These are phyloP conservation scores for Eupithecia subfuscata DNA, from an alignment of 2,888 invertebrate species.

Conservation along the genomic window DNA sequence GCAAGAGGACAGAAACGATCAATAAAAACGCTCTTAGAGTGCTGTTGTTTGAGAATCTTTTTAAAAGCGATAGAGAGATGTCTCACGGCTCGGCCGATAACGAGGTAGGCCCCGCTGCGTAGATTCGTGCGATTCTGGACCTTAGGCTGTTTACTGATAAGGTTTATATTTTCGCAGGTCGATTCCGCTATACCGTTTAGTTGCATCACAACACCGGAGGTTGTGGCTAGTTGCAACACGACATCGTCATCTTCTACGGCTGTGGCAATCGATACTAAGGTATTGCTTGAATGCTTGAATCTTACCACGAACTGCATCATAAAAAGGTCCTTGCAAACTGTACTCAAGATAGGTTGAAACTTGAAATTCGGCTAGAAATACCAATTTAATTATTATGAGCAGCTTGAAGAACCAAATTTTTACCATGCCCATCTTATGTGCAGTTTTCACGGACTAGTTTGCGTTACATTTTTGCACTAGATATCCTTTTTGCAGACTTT, in stretches of 20 bases:
- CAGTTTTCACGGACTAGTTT: conserved; percentile 15
- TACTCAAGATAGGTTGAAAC: conserved; percentile 3
- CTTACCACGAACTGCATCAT: neutral
- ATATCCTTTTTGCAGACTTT: neutral
- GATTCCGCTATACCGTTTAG: conserved; percentile 80
- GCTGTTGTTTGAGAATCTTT: conserved; percentile 66
- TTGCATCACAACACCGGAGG: conserved; percentile 82
- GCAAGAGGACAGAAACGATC: conserved; percentile 54
- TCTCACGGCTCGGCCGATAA: conserved; percentile 49
- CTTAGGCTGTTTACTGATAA: conserved; percentile 40
- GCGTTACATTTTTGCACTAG: conserved; percentile 4
- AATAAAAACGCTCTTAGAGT: conserved; percentile 67
- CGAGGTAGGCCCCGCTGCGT: conserved; percentile 63
- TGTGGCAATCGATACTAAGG: conserved; percentile 73
- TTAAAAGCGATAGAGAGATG: conserved; percentile 60
- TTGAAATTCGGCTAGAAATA: conserved; percentile 8
- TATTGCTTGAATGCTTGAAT: conserved; percentile 44
- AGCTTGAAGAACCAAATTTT: neutral
- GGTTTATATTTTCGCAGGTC: conserved; percentile 65
- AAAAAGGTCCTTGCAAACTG: conserved; percentile 7
- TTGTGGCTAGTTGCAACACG: conserved; percentile 77
- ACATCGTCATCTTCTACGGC: conserved; percentile 67
- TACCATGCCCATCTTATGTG: conserved; percentile 11
- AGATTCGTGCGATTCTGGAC: conserved; percentile 30
- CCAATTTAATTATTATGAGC: neutral